These are phyloP conservation scores for Muntiacus reevesi DNA, from an alignment of 2,113 vertebrate species.

Conservation along the genomic window DNA sequence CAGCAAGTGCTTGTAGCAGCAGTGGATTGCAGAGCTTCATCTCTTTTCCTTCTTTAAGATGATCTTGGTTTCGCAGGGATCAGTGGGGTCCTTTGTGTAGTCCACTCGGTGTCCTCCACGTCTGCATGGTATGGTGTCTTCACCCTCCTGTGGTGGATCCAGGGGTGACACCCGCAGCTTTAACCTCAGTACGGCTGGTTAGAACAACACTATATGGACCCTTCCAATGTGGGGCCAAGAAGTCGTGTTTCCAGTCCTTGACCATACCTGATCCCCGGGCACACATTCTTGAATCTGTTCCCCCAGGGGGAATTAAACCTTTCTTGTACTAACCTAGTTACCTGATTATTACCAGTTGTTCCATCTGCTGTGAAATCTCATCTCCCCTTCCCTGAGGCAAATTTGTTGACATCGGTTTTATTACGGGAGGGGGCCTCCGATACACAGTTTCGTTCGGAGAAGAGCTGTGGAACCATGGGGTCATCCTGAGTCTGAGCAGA, in stretches of 20 bases:
- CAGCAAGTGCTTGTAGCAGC: not conserved
- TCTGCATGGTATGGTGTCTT: too few species aligned
- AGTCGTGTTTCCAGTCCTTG: not conserved
- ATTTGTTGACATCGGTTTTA: not conserved
- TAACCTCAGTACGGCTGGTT: too few species aligned
- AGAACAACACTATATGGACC: too few species aligned
- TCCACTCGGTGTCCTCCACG: too few species aligned
- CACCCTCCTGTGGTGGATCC: too few species aligned
- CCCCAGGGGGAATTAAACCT: not conserved
- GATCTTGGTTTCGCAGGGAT: too few species aligned
- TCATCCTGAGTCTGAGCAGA: not conserved
- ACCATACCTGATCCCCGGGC: rapidly evolving
- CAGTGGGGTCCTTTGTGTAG: too few species aligned
- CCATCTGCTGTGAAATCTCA: not conserved
- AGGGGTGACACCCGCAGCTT: too few species aligned
- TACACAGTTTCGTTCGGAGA: rapidly evolving
- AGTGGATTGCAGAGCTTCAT: not conserved
- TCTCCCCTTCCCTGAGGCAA: not conserved
- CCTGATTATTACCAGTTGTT: not conserved
- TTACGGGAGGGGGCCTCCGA: not conserved
- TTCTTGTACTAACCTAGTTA: not conserved
- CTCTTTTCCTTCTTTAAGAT: not conserved
- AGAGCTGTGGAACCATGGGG: rapidly evolving
- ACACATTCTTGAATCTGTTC: not conserved
- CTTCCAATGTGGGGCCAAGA: too few species aligned